Conservation (phyloP, 2,113 vertebrate species). For the Camelus dromedarius region DNA sequence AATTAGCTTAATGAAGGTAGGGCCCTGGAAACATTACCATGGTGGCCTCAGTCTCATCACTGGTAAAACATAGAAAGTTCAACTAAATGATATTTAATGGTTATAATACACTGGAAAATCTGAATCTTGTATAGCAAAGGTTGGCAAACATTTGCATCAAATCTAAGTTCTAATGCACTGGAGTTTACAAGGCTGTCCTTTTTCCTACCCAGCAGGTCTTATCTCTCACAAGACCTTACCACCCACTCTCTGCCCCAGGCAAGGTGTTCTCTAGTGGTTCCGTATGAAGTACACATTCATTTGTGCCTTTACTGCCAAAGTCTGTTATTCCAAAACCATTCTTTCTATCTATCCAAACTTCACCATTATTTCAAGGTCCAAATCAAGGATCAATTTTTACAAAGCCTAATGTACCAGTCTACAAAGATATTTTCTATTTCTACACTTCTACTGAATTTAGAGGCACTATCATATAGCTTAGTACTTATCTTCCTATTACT, state of each 20-base stretch:
- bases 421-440: neutral
- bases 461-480: neutral
- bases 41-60: neutral
- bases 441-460: neutral
- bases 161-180: neutral
- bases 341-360: neutral
- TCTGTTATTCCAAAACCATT: neutral
- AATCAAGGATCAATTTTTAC: slow-evolving; percentile 27
- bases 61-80: slow-evolving; percentile 11
- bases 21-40: slow-evolving; percentile 35
- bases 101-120: slow-evolving; percentile 13
- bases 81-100: neutral
- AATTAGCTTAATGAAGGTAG: slow-evolving; percentile 44
- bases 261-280: neutral
- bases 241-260: neutral
- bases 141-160: neutral
- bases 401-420: neutral
- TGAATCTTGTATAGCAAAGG: neutral
- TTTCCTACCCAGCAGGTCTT: neutral
- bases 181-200: neutral
- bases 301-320: neutral
- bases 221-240: slow-evolving; percentile 28
- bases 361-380: slow-evolving; percentile 46
- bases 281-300: neutral
- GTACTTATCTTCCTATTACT: slow-evolving; percentile 3